Percentiles rank a stretch among this genome's conserved stretches.
These are phyloP conservation scores for Girardinus metallicus DNA, from an alignment of 2,797 vertebrate species.

Conservation along the genomic window DNA sequence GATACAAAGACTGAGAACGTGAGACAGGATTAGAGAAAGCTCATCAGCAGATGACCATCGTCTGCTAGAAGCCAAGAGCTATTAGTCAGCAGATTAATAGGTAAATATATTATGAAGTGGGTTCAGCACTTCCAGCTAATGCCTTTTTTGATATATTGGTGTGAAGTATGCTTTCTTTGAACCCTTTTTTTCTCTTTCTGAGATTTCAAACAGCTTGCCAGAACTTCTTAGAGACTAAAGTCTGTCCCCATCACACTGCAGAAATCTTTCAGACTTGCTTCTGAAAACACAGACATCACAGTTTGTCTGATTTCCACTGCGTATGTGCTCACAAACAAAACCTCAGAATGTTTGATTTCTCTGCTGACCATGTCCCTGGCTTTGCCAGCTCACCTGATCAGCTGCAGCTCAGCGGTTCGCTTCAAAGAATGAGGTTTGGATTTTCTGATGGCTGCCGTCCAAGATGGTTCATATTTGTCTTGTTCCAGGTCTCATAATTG, in stretches of 20 bases:
- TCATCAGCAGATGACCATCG: slow-evolving; percentile 39
- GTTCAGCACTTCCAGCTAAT: slow-evolving; percentile 66
- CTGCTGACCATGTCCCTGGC: not conserved
- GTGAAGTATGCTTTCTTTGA: not conserved
- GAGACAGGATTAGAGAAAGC: slow-evolving; percentile 26
- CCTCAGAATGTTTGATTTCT: not conserved
- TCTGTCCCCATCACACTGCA: not conserved
- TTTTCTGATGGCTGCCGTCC: not conserved
- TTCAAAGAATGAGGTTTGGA: not conserved
- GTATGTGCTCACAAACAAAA: not conserved
- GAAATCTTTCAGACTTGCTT: not conserved
- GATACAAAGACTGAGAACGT: not conserved
- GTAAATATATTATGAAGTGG: slow-evolving; percentile 62
- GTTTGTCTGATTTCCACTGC: not conserved
- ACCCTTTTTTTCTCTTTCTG: not conserved
- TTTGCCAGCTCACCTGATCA: not conserved
- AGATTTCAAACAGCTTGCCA: not conserved
- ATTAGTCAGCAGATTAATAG: slow-evolving; percentile 62
- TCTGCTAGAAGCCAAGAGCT: slow-evolving; percentile 58
- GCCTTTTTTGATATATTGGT: slow-evolving; percentile 65
- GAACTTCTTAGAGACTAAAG: not conserved
- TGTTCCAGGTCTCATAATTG: not conserved
- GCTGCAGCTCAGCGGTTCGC: not conserved
- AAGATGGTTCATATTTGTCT: not conserved
- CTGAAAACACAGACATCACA: not conserved